phyloP scores from a whole-genome alignment of 2,797 vertebrate genomes.

The Molossus alvarezi region DNA sequence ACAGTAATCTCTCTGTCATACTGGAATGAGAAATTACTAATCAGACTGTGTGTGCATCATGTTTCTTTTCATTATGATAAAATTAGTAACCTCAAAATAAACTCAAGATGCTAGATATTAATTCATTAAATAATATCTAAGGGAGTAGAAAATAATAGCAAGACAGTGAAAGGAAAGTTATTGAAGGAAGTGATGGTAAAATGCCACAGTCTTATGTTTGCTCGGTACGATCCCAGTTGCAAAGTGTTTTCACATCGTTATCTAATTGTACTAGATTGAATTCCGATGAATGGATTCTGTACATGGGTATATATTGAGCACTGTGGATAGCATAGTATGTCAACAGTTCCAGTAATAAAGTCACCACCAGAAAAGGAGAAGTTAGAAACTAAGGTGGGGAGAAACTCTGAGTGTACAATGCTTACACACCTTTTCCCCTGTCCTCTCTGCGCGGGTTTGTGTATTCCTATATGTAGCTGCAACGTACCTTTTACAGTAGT shows the following conservation, averaged over 20 bases:
- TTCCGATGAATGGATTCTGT: not conserved
- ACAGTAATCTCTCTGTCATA: constrained; percentile 88
- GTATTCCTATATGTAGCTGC: not conserved
- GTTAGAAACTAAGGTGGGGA: not conserved
- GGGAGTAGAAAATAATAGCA: not conserved
- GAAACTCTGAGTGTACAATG: not conserved
- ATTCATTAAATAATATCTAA: not conserved
- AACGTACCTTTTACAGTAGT: not conserved
- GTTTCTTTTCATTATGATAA: constrained; percentile 37
- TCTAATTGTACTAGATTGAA: not conserved
- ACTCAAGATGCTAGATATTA: not conserved
- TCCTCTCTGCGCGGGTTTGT: not conserved
- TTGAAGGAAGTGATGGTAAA: constrained; percentile 25
- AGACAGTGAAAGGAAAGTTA: not conserved
- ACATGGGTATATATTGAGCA: not conserved
- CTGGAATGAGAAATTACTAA: constrained; percentile 79
- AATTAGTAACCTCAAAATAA: constrained; percentile 43
- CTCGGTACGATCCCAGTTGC: not conserved
- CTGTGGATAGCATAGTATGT: not conserved
- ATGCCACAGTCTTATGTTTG: not conserved
- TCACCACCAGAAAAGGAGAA: not conserved
- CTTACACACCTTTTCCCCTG: not conserved
- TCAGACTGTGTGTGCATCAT: not conserved
- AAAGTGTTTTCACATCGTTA: constrained; percentile 24
- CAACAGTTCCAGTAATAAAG: constrained; percentile 6